Evolutionary conservation across 1,140 invertebrate genomes (phyloP).

Genomic region (Orius insidiosus): DNA sequence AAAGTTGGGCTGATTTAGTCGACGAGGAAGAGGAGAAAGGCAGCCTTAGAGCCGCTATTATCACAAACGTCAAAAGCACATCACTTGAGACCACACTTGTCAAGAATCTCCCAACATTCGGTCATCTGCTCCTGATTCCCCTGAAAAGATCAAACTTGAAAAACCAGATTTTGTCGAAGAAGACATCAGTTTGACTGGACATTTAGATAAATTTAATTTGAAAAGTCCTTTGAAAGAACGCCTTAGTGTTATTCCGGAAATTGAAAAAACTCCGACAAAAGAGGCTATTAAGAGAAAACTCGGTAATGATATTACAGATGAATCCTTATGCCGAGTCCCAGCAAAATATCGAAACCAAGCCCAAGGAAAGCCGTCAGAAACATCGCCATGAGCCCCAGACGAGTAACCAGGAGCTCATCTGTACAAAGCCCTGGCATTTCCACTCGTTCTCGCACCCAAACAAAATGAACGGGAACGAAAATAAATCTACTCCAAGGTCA

Average conservation of each 20-base stretch:
- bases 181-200: constrained; percentile 20
- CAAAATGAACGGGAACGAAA: no score
- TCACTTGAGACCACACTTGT: neutral
- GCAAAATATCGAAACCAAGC: constrained; percentile 14
- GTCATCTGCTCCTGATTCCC: neutral
- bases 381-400: neutral
- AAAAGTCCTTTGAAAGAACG: constrained; percentile 12
- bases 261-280: neutral
- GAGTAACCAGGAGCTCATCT: neutral
- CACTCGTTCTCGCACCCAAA: no score
- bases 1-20: constrained; percentile 19
- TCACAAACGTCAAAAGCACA: constrained; percentile 1
- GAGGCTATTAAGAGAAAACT: constrained; percentile 6
- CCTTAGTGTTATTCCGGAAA: neutral
- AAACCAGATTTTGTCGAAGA: constrained; percentile 17
- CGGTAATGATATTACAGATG: constrained; percentile 12
- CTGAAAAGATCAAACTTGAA: constrained; percentile 10
- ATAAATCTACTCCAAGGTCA: neutral
- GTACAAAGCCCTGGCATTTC: neutral
- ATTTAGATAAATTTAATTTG: constrained; percentile 19
- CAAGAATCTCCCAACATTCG: neutral
- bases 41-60: neutral
- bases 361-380: constrained; percentile 2
- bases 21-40: constrained; percentile 16
- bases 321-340: constrained; percentile 19